Conservation (phyloP, 2,888 invertebrate genomes). For the Pterostichus madidus region DNA sequence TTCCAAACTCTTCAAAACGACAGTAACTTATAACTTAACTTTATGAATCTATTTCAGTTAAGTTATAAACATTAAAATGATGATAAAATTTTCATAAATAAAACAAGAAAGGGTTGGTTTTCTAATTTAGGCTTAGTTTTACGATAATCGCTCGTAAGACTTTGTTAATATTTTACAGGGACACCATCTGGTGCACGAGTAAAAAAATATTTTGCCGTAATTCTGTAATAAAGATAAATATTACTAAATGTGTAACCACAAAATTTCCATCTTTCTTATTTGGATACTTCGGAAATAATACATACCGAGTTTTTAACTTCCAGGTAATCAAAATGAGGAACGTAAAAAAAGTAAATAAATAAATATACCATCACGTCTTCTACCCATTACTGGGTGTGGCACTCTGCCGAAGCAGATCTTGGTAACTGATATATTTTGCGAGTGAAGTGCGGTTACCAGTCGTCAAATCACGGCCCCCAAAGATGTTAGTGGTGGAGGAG, state of each 20-base stretch:
- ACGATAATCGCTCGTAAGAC: constrained; percentile 57
- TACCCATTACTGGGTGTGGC: too few species aligned
- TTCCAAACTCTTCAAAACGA: neutral
- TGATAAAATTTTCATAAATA: constrained; percentile 62
- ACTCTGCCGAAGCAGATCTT: too few species aligned
- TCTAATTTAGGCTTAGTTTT: constrained; percentile 57
- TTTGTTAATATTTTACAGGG: constrained; percentile 44
- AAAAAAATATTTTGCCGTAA: constrained; percentile 29
- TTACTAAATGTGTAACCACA: too few species aligned
- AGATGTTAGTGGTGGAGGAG: too few species aligned
- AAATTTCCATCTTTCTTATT: neutral
- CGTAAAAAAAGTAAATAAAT: too few species aligned
- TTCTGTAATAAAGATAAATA: constrained; percentile 19
- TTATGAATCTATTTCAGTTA: constrained; percentile 39
- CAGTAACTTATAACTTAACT: neutral
- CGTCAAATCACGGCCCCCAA: too few species aligned
- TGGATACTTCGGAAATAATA: neutral
- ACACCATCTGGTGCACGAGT: constrained; percentile 33
- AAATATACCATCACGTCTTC: too few species aligned
- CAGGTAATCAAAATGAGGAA: neutral
- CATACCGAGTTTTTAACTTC: neutral
- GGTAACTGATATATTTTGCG: too few species aligned
- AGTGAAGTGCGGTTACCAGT: too few species aligned
- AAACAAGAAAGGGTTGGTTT: constrained; percentile 56
- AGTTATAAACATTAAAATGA: constrained; percentile 39